phyloP scores from a whole-genome alignment of 1,140 invertebrate species.

The Bombus sylvicola region DNA sequence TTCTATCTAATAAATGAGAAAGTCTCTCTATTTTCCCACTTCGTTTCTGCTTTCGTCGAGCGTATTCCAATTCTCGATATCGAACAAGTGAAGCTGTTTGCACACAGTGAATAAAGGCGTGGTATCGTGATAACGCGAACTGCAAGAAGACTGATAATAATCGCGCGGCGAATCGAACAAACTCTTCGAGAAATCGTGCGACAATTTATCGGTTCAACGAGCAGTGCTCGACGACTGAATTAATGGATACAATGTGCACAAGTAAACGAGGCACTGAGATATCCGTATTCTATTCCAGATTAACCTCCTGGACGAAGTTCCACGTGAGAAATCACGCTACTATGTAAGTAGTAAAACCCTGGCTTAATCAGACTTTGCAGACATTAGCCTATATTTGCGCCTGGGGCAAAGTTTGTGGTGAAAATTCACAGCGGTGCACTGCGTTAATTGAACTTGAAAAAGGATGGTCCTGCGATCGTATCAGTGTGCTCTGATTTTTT shows the following conservation, averaged over 20 bases:
- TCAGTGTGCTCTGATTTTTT: neutral
- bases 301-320: neutral
- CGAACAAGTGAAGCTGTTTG: neutral
- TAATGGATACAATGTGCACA: constrained; percentile 17
- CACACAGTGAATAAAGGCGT: neutral
- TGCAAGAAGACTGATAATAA: constrained; percentile 2
- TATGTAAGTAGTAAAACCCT: constrained; percentile 25
- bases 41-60: neutral
- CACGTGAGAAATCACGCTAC: neutral
- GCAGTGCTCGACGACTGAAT: neutral
- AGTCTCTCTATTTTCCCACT: neutral
- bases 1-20: neutral
- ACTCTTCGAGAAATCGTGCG: neutral
- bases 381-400: neutral
- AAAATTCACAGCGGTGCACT: neutral
- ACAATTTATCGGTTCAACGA: constrained; percentile 7
- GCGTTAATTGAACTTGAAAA: neutral
- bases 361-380: constrained; percentile 12
- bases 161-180: neutral
- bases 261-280: neutral
- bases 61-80: neutral
- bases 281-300: constrained; percentile 16
- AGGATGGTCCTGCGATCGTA: neutral
- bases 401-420: neutral
- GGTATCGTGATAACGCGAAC: constrained; percentile 2